Evolutionary conservation across 1,140 invertebrate genomes (phyloP), one percentile per base, ranked within the genome.

Genomic region (Drosophila parabipectinata): DNA sequence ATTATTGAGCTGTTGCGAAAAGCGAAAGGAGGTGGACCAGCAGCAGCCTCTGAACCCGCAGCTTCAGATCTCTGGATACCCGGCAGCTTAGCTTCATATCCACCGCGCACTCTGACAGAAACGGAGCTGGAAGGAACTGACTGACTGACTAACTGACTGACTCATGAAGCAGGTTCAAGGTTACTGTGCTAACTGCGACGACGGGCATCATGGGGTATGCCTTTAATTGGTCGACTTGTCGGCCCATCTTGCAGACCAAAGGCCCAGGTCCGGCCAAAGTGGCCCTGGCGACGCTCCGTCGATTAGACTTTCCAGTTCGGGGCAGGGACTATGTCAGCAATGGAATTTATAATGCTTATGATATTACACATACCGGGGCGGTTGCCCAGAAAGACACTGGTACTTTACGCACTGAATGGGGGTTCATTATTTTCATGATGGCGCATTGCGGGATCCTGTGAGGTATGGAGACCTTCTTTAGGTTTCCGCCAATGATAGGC

Each of bases 151-250:
- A 41, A 60, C 56, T 59, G 67, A 83, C 79, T 83, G 79, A 87
- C 83, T 87, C 69, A 88, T 44, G 72, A 51, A 66, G 84, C 79
- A 88, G 88, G 87, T 90, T 90, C 87, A 90, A 90, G 88, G 87
- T 90, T 90, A 90, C 80, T 90, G 79, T 90, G 87, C 71, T 90
- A 90, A 90, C 85, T 80, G 87, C 47, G 12, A 39, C 21, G 24
- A 63, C 48, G 52, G 21, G 37, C 37, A 21, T 47, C 44, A 63
- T 44, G 61, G 63, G 60, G 52, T 77, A 69, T 84, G 85, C 58
- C 84, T 79, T 87, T 87, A 87, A 87, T 87, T 87, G 84, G 83
- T 82, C 84, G 63, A 82, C 82, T 87, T 87, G 83, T 83, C 79
- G 82, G 79, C 45, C 45, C 59, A 41, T 66, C 59, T 58, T 50